Base-by-base conservation (phyloP, 2,888 invertebrate species). In the Schizotus pectinicornis region DNA sequence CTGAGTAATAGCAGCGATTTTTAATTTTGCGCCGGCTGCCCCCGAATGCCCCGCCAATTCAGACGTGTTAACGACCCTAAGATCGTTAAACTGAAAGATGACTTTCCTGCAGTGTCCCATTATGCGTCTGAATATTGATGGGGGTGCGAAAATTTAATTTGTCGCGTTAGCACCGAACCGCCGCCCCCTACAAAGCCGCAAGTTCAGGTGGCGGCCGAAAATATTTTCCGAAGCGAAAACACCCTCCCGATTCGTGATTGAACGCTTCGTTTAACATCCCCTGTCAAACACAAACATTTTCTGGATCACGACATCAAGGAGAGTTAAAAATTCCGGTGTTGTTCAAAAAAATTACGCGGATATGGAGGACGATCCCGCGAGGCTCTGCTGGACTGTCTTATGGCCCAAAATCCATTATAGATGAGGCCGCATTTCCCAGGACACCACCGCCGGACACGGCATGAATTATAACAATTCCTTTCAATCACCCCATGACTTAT, bases 1-100 rank as follows among this genome's bases (percentile, higher is more conserved):
- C 60, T 55, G 51, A 58, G 43, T 55, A 59, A 57, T 58, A 53
- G 53, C 48, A 56, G 56, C 56, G 59, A 61, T 64, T 66, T 67
- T 63, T 61, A 58, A 66, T 62, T 64, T 63, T 51, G 43, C 50
- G 54, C 52, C 38, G 47, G 48, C 45, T 43, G 59, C 56, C 37
- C 14, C 49, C 51, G 47, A 61, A 55, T 63, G 45, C 54, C 57
- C 64, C 59, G 55, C 58, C 66, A 63, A 65, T 67, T 64, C 64
- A 51, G 48, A 65, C 62, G 63, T 67, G 65, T 68, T 68, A 68
- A 68, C 65, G 67, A 64, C 61, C 61, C 63, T 63, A 65, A 60
- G 62, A 67, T 67, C 65, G 62, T 68, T 67, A 68, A 63, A 64
- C 57, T 61, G 64, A 68, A 63, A 62, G 62, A 67, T 64, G 63